These are phyloP conservation scores for Ceuthmochares aereus DNA, from an alignment of 2,113 vertebrate genomes.

Conservation along the genomic window DNA sequence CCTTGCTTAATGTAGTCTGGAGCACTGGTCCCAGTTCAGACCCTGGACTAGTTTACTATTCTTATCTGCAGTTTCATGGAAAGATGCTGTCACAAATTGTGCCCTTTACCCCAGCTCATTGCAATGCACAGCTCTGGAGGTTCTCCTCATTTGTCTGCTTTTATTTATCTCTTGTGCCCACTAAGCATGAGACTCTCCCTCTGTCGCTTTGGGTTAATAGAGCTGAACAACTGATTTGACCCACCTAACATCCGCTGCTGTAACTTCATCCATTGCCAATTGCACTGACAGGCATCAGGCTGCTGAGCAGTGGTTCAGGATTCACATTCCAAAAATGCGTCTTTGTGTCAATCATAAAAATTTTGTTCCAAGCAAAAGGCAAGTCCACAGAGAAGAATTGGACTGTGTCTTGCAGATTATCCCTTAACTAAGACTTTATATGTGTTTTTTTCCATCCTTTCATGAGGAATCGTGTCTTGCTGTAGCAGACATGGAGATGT, in stretches of 20 bases:
- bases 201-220: not conserved
- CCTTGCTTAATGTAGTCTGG: not conserved
- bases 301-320: not conserved
- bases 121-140: not conserved
- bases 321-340: not conserved
- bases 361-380: not conserved
- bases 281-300: rapidly evolving
- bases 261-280: not conserved
- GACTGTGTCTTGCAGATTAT: not conserved
- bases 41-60: not conserved
- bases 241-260: not conserved
- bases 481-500: not conserved
- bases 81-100: not conserved
- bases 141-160: not conserved
- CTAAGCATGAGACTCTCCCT: not conserved
- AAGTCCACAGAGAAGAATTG: not conserved
- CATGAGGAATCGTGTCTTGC: not conserved
- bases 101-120: not conserved
- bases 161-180: not conserved
- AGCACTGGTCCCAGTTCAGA: not conserved
- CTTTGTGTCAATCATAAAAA: not conserved
- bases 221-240: not conserved
- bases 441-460: not conserved
- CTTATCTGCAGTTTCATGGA: not conserved
- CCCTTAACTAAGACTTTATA: not conserved